Conservation (phyloP, 2,888 invertebrate genomes). For the Glaucopsyche alexis region DNA sequence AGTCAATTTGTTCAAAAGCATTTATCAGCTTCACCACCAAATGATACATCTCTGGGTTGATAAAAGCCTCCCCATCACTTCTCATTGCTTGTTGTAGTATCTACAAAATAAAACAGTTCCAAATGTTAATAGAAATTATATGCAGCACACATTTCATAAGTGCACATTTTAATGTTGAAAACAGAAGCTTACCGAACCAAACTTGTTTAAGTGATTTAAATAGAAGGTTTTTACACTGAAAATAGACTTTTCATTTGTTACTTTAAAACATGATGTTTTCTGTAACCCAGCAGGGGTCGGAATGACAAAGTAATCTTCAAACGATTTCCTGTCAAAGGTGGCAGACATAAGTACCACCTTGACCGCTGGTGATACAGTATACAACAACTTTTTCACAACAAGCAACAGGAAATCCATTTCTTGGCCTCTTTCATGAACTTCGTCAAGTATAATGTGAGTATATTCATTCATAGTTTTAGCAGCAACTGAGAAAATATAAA, state of each 20-base stretch:
- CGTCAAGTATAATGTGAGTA: constrained; percentile 95
- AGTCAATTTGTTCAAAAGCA: constrained; percentile 83
- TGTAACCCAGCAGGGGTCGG: constrained; percentile 51
- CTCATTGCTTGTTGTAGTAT: constrained; percentile 48
- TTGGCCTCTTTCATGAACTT: constrained; percentile 95
- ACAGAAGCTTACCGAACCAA: constrained; percentile 64
- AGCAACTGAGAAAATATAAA: constrained; percentile 62
- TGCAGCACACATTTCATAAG: neutral
- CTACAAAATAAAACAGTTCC: constrained; percentile 34
- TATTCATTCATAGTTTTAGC: constrained; percentile 86
- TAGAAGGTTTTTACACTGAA: constrained; percentile 83
- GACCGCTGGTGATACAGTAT: constrained; percentile 68
- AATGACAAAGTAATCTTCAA: constrained; percentile 83
- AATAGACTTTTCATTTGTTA: constrained; percentile 66
- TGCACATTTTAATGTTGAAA: neutral
- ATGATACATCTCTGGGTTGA: constrained; percentile 80
- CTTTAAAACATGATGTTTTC: constrained; percentile 65
- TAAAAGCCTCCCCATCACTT: constrained; percentile 76
- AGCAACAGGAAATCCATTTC: constrained; percentile 95
- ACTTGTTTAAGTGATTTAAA: constrained; percentile 74
- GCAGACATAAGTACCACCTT: constrained; percentile 93
- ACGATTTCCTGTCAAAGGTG: constrained; percentile 88
- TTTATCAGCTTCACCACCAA: constrained; percentile 81
- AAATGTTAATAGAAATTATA: constrained; percentile 4
- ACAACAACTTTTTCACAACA: constrained; percentile 87